phyloP scores from a whole-genome alignment of 64 coral and sea anemone species.

The Pachyseris speciosa region DNA sequence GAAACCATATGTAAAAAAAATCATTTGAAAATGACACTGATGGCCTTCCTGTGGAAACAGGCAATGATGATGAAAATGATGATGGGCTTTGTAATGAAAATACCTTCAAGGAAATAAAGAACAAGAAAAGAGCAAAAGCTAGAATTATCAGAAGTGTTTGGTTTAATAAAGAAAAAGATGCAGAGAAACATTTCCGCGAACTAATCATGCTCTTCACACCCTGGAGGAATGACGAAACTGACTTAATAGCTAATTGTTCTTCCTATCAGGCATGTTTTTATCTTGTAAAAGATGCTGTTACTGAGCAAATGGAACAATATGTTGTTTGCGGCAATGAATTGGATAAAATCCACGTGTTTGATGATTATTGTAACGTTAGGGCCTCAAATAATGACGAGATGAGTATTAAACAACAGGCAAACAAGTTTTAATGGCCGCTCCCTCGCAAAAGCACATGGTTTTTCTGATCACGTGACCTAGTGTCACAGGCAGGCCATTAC shows the following conservation, averaged over 20 bases:
- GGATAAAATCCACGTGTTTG: background rate
- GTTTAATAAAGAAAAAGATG: conserved; percentile 10
- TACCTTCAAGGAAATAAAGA: background rate
- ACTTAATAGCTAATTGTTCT: conserved; percentile 7
- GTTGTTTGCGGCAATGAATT: background rate
- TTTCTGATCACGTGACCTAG: too few species aligned
- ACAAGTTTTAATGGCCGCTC: too few species aligned
- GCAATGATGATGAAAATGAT: too few species aligned
- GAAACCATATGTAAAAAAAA: too few species aligned
- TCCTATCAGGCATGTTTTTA: background rate
- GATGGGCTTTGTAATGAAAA: background rate
- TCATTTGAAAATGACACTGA: too few species aligned
- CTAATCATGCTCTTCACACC: conserved; percentile 37
- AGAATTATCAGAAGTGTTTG: conserved; percentile 7
- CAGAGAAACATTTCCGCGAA: conserved; percentile 23
- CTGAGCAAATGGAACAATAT: conserved; percentile 14
- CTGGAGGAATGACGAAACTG: conserved; percentile 37
- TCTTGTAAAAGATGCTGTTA: background rate
- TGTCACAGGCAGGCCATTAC: too few species aligned
- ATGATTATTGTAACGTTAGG: too few species aligned
- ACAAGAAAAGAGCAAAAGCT: background rate
- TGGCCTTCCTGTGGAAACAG: too few species aligned
- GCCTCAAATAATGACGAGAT: too few species aligned
- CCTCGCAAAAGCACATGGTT: too few species aligned
- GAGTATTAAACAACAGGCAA: too few species aligned